Base-by-base conservation (phyloP, 2,888 invertebrate species). In the Drosophila helvetica region DNA sequence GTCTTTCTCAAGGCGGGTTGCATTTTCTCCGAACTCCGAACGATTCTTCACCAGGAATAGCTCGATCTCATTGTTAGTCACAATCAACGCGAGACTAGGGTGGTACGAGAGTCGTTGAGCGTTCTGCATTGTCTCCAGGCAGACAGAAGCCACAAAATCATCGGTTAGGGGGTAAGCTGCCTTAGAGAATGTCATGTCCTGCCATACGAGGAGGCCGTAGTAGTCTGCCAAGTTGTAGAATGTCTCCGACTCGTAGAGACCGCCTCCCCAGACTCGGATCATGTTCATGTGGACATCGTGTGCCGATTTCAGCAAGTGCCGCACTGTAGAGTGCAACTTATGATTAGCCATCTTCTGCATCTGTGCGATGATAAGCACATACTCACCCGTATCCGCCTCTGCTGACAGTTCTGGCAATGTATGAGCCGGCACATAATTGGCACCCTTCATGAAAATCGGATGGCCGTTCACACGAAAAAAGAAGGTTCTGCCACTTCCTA, bases 31-130 rank as follows among this genome's bases (percentile, higher is more conserved):
- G 0, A 95, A 95, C 7, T 91, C 90, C 79, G 96, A 78, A 96
- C 98, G 98, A 90, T 96, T 95, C 25, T 94, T 94, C 45, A 95
- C 93, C 18, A 98, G 91, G 0, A 97, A 98, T 7, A 95, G 95
- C 93, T 99, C 99, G 89, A 98, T 98, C 92, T 99, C 99, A 90
- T 99, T 98, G 91, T 98, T 99, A 1, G 96, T 98, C 15, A 98
- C 96, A 95, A 97, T 98, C 0, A 98, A 77, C 0, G 96, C 95
- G 51, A 99, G 94, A 53, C 96, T 97, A 0, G 99, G 94, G 92
- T 98, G 98, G 88, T 95, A 94, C 77, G 96, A 96, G 1, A 99
- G 93, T 53, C 97, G 94, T 61, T 94, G 93, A 0, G 97, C 95
- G 92, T 97, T 97, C 89, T 98, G 96, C 22, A 93, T 93, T 17